A percentile compares a stretch with the other conserved stretches of the same genome.
Conservation (phyloP, 2,113 vertebrate species). For the Lepus americanus region DNA sequence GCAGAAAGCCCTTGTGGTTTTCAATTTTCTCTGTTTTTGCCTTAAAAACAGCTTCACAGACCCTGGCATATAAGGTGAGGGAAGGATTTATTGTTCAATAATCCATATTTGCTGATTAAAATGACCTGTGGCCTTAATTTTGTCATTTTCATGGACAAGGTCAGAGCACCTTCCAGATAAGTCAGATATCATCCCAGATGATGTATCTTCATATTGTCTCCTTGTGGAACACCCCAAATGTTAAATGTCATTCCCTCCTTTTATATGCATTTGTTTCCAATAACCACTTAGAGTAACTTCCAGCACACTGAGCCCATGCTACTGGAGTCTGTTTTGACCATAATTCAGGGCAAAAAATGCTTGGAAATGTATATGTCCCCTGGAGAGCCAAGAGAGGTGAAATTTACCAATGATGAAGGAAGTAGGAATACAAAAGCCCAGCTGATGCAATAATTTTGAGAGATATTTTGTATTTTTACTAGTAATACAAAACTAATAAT, state of each 20-base stretch:
- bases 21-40: background rate
- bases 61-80: background rate
- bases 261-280: background rate
- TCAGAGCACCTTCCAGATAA: background rate
- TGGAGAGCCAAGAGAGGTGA: background rate
- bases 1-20: background rate
- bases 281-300: background rate
- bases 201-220: background rate
- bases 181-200: background rate
- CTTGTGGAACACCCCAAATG: background rate
- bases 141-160: background rate
- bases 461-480: too few relatives aligned
- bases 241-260: background rate
- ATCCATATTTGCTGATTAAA: background rate
- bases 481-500: too few relatives aligned
- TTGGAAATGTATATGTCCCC: background rate
- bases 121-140: background rate
- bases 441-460: background rate
- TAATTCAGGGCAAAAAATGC: background rate
- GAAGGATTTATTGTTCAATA: background rate
- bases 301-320: background rate
- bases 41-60: background rate
- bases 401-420: background rate
- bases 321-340: background rate
- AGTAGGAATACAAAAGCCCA: background rate